These are phyloP conservation scores for Hetaerina titia DNA, from an alignment of 2,888 invertebrate genomes.

Conservation along the genomic window DNA sequence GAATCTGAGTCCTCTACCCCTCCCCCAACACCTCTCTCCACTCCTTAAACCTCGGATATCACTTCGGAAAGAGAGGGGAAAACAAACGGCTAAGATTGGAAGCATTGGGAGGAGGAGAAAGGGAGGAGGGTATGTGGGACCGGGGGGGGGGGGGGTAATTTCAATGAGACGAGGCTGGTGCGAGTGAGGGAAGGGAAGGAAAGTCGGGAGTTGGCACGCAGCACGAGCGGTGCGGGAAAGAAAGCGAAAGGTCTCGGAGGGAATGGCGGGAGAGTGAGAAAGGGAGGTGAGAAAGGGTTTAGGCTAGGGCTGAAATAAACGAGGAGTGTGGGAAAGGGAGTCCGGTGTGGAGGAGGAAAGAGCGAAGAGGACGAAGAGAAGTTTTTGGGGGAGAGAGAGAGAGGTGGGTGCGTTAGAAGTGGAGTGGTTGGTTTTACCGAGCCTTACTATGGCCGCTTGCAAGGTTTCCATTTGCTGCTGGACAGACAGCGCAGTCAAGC, in stretches of 20 bases:
- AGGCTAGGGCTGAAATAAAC: background rate
- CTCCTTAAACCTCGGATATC: too few relatives aligned
- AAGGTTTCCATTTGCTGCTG: slow-evolving; percentile 64
- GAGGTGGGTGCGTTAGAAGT: slow-evolving; percentile 41
- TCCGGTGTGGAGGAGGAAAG: background rate
- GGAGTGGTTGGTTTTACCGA: slow-evolving; percentile 61
- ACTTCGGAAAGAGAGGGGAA: too few relatives aligned
- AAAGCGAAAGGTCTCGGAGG: background rate
- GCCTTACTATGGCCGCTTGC: slow-evolving; percentile 57
- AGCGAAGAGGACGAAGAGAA: background rate
- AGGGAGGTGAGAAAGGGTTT: background rate
- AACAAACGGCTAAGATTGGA: background rate
- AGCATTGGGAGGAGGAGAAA: background rate
- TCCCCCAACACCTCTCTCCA: too few relatives aligned
- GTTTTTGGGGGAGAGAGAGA: background rate
- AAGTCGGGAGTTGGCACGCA: background rate
- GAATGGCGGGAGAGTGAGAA: background rate
- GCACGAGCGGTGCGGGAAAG: background rate
- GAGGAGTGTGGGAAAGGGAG: background rate
- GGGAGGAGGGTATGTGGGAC: background rate
- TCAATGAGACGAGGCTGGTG: background rate
- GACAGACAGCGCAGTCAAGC: slow-evolving; percentile 64
- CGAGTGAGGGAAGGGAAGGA: background rate
- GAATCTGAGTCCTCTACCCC: too few relatives aligned
- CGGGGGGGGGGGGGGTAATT: too few relatives aligned